A percentile compares a stretch with the other conserved stretches of the same genome.
Evolutionary conservation across 2,113 vertebrate genomes (phyloP).

Genomic region (Leptosomus discolor): DNA sequence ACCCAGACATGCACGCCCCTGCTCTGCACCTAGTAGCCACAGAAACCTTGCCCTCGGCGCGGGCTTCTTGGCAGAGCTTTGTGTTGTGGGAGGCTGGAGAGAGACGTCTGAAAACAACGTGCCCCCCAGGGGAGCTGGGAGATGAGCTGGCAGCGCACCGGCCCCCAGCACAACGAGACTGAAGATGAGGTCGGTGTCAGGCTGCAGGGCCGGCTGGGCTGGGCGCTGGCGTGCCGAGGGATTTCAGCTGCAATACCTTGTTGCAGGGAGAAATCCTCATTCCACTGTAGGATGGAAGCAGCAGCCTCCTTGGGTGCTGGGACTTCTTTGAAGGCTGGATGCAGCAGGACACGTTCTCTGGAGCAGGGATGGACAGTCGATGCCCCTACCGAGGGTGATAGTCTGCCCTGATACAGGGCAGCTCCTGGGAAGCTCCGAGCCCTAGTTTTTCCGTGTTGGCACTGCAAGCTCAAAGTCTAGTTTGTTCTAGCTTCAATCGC

Average conservation of each 20-base stretch:
- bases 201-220: neutral
- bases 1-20: neutral
- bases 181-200: neutral
- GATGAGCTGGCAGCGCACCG: neutral
- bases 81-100: neutral
- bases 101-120: neutral
- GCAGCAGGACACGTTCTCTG: neutral
- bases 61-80: neutral
- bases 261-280: neutral
- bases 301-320: neutral
- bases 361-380: neutral
- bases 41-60: neutral
- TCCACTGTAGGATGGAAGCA: neutral
- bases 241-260: neutral
- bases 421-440: neutral
- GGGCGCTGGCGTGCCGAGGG: neutral
- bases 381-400: rapidly evolving
- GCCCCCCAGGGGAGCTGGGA: neutral
- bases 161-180: neutral
- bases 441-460: neutral
- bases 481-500: neutral
- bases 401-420: neutral
- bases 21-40: neutral
- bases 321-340: neutral
- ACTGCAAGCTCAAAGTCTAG: neutral